Conservation (phyloP, 2,113 vertebrate species). For the Osmerus mordax region DNA sequence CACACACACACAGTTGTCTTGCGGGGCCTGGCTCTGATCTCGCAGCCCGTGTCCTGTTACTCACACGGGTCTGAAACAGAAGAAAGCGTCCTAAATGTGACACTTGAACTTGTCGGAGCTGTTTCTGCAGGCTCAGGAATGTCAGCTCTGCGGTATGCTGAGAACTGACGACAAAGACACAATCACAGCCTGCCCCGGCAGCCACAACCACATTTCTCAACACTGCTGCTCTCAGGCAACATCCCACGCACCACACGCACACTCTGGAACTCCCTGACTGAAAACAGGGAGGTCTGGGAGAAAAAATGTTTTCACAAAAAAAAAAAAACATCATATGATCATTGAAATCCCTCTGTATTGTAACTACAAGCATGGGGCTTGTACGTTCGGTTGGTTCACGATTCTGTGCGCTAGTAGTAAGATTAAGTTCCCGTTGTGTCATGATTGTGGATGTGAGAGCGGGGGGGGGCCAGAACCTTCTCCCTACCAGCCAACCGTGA, state of each 20-base stretch:
- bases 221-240: slow-evolving; percentile 5
- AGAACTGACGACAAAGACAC: slow-evolving; percentile 47
- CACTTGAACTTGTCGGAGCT: slow-evolving; percentile 69
- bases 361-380: neutral
- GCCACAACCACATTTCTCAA: slow-evolving; percentile 40
- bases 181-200: slow-evolving; percentile 35
- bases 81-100: slow-evolving; percentile 63
- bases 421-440: too few species aligned
- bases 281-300: neutral
- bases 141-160: slow-evolving; percentile 65
- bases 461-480: too few species aligned
- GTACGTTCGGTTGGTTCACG: neutral
- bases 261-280: neutral
- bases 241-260: neutral
- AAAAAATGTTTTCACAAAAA: neutral
- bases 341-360: neutral
- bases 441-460: too few species aligned
- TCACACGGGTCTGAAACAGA: slow-evolving; percentile 44
- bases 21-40: slow-evolving; percentile 33
- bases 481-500: too few species aligned
- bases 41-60: slow-evolving; percentile 49
- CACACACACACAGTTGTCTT: slow-evolving; percentile 8
- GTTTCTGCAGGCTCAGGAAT: slow-evolving; percentile 48
- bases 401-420: too few species aligned
- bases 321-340: neutral